These are phyloP conservation scores for Vanacampus margaritifer DNA, from an alignment of 2,113 vertebrate genomes.

Conservation along the genomic window DNA sequence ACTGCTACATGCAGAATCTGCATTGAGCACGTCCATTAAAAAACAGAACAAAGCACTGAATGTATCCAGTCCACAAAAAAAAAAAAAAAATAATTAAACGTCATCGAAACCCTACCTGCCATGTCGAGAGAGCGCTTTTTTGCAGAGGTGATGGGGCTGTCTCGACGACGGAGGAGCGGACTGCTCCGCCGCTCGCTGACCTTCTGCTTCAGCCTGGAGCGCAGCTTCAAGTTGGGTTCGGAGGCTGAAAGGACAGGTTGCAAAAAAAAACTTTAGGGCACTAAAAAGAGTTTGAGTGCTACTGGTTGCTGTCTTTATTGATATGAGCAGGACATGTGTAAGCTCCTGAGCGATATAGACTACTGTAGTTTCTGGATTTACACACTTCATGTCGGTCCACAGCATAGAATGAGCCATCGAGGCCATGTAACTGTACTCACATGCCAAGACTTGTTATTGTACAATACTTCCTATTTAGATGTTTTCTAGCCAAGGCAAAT, in stretches of 20 bases:
- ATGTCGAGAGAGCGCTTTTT: conserved; percentile 91
- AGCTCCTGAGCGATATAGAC: no score
- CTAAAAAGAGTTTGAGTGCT: background rate
- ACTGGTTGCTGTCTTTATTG: background rate
- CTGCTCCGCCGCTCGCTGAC: conserved; percentile 92
- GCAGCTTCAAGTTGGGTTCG: conserved; percentile 92
- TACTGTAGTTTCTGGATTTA: background rate
- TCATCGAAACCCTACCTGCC: conserved; percentile 70
- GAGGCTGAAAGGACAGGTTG: conserved; percentile 72
- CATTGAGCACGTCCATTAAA: background rate
- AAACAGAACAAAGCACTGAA: background rate
- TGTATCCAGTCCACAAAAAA: background rate
- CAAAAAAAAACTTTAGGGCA: background rate
- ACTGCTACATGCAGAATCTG: conserved; percentile 92
- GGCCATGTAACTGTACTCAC: conserved; percentile 20
- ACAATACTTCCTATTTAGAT: conserved; percentile 2
- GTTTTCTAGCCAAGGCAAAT: conserved; percentile 21
- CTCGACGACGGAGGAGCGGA: conserved; percentile 84
- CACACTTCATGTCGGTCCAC: background rate
- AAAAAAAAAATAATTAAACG: no score
- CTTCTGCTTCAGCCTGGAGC: conserved; percentile 94
- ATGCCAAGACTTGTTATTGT: conserved; percentile 10
- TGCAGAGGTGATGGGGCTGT: conserved; percentile 81
- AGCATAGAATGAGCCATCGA: conserved; percentile 12
- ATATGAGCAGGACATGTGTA: background rate